Evolutionary conservation across 2,888 invertebrate species (phyloP).

Genomic region (Deilephila porcellus): DNA sequence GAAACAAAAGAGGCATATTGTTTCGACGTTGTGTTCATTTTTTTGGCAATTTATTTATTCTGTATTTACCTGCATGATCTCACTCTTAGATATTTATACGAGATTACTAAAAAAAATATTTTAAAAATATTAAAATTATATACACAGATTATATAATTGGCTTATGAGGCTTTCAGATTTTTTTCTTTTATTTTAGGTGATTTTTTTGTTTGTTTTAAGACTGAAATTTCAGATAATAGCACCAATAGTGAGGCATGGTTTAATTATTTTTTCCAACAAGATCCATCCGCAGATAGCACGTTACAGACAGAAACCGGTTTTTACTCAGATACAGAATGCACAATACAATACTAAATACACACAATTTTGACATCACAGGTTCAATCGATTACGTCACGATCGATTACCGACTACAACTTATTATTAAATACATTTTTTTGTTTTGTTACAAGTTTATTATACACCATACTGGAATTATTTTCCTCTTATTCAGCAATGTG

Average conservation of each 20-base stretch:
- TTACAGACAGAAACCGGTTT: constrained; percentile 53
- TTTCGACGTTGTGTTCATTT: constrained; percentile 83
- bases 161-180: constrained; percentile 82
- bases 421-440: constrained; percentile 43
- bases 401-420: constrained; percentile 29
- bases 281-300: constrained; percentile 72
- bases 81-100: constrained; percentile 83
- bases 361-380: constrained; percentile 19
- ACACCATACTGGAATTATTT: constrained; percentile 19
- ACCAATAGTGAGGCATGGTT: constrained; percentile 67
- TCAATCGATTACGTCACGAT: background rate
- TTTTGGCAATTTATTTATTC: constrained; percentile 82
- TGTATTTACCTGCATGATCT: constrained; percentile 83
- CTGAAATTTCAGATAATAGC: constrained; percentile 75
- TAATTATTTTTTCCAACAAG: constrained; percentile 45
- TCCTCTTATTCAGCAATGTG: constrained; percentile 63
- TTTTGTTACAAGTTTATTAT: constrained; percentile 31
- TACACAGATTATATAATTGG: constrained; percentile 80
- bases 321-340: constrained; percentile 32
- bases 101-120: constrained; percentile 80
- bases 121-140: constrained; percentile 72
- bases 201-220: constrained; percentile 76
- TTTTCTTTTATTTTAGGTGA: constrained; percentile 66
- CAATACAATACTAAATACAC: constrained; percentile 30
- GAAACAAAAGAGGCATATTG: constrained; percentile 83